Percentiles rank a stretch among this genome's conserved stretches.
phyloP scores from a whole-genome alignment of 1,140 invertebrate species.

The Adelges cooleyi region DNA sequence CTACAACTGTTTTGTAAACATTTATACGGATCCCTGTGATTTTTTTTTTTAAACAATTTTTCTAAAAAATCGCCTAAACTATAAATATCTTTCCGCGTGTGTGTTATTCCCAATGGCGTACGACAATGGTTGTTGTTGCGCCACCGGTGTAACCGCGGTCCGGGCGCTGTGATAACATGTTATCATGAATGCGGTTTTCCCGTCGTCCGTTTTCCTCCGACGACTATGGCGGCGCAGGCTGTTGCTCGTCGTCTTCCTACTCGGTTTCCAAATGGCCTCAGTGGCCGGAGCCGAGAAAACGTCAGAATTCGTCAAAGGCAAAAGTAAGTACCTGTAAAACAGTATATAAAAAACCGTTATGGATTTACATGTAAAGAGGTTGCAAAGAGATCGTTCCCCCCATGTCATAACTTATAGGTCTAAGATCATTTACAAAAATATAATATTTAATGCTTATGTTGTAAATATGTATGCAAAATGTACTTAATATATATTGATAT shows the following conservation, averaged over 20 bases:
- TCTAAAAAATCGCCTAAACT: too few species aligned
- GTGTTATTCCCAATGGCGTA: neutral
- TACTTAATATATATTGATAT: too few species aligned
- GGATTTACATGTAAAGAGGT: too few species aligned
- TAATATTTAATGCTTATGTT: too few species aligned
- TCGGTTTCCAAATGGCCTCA: conserved; percentile 30
- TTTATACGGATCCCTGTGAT: too few species aligned
- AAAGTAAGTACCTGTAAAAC: conserved; percentile 43
- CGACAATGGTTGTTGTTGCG: neutral
- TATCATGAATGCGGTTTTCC: conserved; percentile 20
- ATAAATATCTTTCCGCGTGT: too few species aligned
- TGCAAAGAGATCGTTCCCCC: conserved; percentile 5
- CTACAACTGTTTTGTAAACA: too few species aligned
- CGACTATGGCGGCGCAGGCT: conserved; percentile 32
- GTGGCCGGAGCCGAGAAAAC: conserved; percentile 39
- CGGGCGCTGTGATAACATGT: conserved; percentile 22
- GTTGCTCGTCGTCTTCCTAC: conserved; percentile 35
- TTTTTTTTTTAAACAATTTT: too few species aligned
- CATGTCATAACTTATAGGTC: neutral
- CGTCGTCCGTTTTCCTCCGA: conserved; percentile 19
- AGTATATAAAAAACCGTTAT: too few species aligned
- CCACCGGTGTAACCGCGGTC: conserved; percentile 5
- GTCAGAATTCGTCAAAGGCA: conserved; percentile 46
- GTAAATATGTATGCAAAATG: too few species aligned
- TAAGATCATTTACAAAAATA: too few species aligned